Evolutionary conservation across 2,888 invertebrate genomes (phyloP), one percentile per base, ranked within the genome.

Genomic region (Pimpla rufipes): DNA sequence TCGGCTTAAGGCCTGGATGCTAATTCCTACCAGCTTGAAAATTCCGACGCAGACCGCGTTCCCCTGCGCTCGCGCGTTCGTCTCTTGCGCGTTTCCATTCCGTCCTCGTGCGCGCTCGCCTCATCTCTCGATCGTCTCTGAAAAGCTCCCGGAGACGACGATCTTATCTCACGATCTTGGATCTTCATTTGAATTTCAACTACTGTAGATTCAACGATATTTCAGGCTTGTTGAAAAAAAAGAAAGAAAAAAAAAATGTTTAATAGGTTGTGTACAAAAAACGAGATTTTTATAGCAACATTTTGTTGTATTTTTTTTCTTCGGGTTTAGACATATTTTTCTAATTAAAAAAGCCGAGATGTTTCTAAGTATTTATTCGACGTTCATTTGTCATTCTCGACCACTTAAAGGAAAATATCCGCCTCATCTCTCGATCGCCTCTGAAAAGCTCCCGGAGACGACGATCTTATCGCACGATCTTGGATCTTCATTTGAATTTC

Each of bases 11-110:
- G 37, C 13, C 18, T 66, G 45, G 45, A 83, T 83, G 83, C 83
- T 83, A 83, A 83, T 83, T 83, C 79, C 45, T 62, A 47, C 62
- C 42, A 59, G 73, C 59, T 59, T 71, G 59, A 83, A 79, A 79
- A 83, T 83, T 83, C 83, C 79, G 18, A 42, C 10, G 18, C 37
- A 64, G 42, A 7, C 16, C 62, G 62, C 35, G 37, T 13, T 57
- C 66, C 35, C n/a, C 16, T 16, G 4, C 18, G 18, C 57, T n/a
- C 68, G 59, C 21, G 16, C 13, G 4, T 5, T 1, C 16, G 37
- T 21, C 23, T 13, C 42, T 42, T 64, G 16, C 29, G 13, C 35
- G 29, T 78, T 64, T 55, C 52, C 71, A 37, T 59, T 79, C 55
- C 66, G 70, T 71, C 55, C 67, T 16, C 68, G 45, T 52, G 57